Percentiles rank a stretch among this genome's conserved stretches.
These are phyloP conservation scores for Lepidurus apus DNA, from an alignment of 1,140 invertebrate genomes.

Conservation along the genomic window DNA sequence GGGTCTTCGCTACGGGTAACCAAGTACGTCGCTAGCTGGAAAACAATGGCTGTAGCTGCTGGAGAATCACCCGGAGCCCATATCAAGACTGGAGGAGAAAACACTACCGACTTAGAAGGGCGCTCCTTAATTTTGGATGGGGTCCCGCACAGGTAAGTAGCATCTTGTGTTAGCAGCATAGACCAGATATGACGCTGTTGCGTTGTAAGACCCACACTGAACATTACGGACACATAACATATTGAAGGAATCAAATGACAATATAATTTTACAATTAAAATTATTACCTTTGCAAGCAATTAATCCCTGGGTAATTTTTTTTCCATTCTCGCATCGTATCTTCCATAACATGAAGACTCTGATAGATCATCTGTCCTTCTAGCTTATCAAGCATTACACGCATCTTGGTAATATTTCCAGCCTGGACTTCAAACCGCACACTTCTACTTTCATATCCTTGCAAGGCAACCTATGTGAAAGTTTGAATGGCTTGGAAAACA, in stretches of 20 bases:
- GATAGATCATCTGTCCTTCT: not conserved
- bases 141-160: not conserved
- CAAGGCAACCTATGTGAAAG: not conserved
- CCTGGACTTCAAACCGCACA: not conserved
- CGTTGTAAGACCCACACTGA: not conserved
- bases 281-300: not conserved
- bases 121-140: not conserved
- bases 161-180: not conserved
- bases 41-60: constrained; percentile 1
- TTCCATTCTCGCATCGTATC: not conserved
- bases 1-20: not conserved
- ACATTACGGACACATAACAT: not conserved
- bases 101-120: not conserved
- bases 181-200: not conserved
- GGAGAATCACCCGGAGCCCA: not conserved
- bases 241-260: not conserved
- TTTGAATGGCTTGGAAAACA: not conserved
- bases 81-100: not conserved
- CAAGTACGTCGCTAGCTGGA: not conserved
- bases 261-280: not conserved
- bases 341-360: not conserved
- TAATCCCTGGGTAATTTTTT: not conserved
- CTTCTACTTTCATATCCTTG: constrained; percentile 6
- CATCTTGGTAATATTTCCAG: not conserved
- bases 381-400: not conserved